A percentile compares a stretch with the other conserved stretches of the same genome.
Evolutionary conservation across 2,888 invertebrate genomes (phyloP).

Genomic region (Nemoura dubitans): DNA sequence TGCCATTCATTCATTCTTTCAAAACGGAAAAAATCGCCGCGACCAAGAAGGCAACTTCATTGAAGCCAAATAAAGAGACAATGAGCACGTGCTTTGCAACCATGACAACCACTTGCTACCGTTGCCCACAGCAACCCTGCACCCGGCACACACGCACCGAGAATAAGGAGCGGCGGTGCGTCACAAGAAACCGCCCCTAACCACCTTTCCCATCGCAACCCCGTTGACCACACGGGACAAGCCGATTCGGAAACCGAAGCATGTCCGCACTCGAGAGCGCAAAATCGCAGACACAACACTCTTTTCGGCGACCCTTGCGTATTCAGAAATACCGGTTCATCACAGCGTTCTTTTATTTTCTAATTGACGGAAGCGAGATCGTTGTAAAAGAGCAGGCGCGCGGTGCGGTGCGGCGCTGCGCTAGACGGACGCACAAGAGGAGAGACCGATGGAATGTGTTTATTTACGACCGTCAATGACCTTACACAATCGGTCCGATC

Average conservation of each 20-base stretch:
- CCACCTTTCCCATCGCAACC: neutral
- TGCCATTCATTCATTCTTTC: neutral
- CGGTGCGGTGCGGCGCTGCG: neutral
- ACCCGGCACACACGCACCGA: neutral
- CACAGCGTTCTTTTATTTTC: slow-evolving; percentile 12
- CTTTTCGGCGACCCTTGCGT: neutral
- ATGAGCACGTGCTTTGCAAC: neutral
- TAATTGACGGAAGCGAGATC: slow-evolving; percentile 8
- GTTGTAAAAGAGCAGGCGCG: neutral
- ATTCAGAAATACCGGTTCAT: slow-evolving; percentile 12
- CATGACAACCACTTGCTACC: neutral
- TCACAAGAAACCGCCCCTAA: neutral
- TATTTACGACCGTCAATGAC: neutral
- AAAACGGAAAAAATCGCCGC: neutral
- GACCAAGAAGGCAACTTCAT: neutral
- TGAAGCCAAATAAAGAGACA: slow-evolving; percentile 2
- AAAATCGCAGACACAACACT: slow-evolving; percentile 2
- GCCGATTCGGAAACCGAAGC: too few species aligned
- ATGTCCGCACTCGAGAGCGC: neutral
- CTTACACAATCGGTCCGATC: neutral
- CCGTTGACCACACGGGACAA: neutral
- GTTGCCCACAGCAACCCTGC: neutral
- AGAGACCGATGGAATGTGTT: neutral
- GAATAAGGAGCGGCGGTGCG: too few species aligned
- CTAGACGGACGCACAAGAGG: neutral